These are phyloP conservation scores for Zeuzera pyrina DNA, from an alignment of 2,888 invertebrate species.

Conservation along the genomic window DNA sequence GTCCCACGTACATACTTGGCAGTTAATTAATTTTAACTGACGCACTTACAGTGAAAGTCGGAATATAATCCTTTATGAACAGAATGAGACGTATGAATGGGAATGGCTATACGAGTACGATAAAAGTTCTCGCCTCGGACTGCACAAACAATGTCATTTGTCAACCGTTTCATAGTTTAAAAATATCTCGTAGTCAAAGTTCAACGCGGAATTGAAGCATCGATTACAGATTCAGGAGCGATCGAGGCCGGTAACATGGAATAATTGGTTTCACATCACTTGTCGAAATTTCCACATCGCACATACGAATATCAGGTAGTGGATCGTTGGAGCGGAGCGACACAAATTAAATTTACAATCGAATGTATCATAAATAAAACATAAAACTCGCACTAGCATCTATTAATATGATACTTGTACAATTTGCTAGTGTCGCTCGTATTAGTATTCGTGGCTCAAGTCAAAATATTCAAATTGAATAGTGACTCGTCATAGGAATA, in stretches of 20 bases:
- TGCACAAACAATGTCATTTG: constrained; percentile 25
- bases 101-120: constrained; percentile 34
- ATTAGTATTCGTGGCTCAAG: constrained; percentile 53
- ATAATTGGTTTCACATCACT: constrained; percentile 20
- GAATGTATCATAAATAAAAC: constrained; percentile 56
- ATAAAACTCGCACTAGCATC: constrained; percentile 27
- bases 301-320: constrained; percentile 1
- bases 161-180: no score
- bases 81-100: constrained; percentile 31
- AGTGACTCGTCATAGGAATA: constrained; percentile 51
- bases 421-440: constrained; percentile 50
- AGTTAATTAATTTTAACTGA: constrained; percentile 60
- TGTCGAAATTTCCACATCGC: constrained; percentile 3
- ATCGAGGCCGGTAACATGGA: constrained; percentile 15
- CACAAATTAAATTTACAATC: constrained; percentile 46
- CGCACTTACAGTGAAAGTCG: constrained; percentile 37
- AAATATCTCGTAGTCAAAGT: background rate
- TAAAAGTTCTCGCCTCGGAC: constrained; percentile 17
- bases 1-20: constrained; percentile 32
- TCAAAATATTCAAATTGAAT: constrained; percentile 66
- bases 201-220: background rate
- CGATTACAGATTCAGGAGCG: constrained; percentile 10
- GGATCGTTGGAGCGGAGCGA: constrained; percentile 11
- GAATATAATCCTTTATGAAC: constrained; percentile 29
- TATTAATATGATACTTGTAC: constrained; percentile 43